Evolutionary conservation across 1,140 invertebrate species (phyloP).

Genomic region (Brachionus rubens): DNA sequence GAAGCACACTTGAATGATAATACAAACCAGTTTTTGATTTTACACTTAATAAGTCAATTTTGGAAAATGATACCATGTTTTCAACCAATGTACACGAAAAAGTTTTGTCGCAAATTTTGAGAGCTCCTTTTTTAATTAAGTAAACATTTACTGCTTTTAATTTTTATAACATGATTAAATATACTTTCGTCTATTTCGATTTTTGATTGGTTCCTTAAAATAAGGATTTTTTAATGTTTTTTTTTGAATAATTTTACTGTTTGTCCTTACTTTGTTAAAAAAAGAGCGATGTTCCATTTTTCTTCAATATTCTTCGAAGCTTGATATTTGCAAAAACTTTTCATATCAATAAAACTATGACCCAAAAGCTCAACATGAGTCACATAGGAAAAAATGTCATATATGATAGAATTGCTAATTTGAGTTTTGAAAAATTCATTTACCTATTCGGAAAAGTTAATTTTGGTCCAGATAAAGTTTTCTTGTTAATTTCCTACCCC

Average conservation of each 20-base stretch:
- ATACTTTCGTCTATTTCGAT: too few species aligned
- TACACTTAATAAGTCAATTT: background rate
- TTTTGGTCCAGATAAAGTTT: too few species aligned
- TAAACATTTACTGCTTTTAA: too few species aligned
- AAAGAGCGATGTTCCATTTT: conserved; percentile 22
- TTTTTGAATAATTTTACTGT: too few species aligned
- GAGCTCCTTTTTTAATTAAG: background rate
- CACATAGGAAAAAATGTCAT: background rate
- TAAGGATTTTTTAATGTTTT: too few species aligned
- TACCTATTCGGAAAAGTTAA: background rate
- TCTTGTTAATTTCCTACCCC: background rate
- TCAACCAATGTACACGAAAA: background rate
- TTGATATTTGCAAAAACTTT: conserved; percentile 20
- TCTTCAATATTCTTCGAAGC: background rate
- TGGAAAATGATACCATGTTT: background rate
- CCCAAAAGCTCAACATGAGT: conserved; percentile 17
- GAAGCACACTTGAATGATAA: background rate
- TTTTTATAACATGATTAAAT: too few species aligned
- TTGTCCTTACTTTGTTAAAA: too few species aligned
- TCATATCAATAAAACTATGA: background rate
- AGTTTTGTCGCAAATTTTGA: background rate
- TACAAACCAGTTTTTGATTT: background rate
- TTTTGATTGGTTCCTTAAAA: too few species aligned
- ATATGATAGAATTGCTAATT: background rate
- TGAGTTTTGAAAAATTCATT: conserved; percentile 9